Evolutionary conservation across 2,888 invertebrate genomes (phyloP), one percentile per base, ranked within the genome.

Genomic region (Parasteatoda lunata): DNA sequence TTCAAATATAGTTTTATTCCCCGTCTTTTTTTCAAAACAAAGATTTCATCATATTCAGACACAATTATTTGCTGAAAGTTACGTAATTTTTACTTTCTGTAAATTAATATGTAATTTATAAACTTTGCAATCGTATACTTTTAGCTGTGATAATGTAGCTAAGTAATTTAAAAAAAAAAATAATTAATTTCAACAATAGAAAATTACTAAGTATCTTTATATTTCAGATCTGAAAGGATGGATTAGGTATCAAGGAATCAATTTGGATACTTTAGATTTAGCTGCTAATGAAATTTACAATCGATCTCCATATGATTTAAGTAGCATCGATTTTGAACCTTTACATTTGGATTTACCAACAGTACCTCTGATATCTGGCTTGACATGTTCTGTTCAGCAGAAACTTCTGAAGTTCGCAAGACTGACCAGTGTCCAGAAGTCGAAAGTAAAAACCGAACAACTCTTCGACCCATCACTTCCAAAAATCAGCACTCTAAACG

Each of bases 221-320:
- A 6, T 88, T 85, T 90, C 91, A 93, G 97, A 96, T 91, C 92
- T 98, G 70, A 94, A 95, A 69, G 96, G 96, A 90, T 98, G 98
- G 98, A 89, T 92, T 71, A 89, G 90, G 30, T 89, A 90, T 59
- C 90, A 92, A 13, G 92, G 92, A 8, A 92, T 91, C 89, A 91
- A 92, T 89, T 89, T 92, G n/a, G 89, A 90, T 69, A 91, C 91
- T 87, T 89, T 92, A 79, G 91, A 91, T 5, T 91, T 92, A 6
- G 90, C 91, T 81, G 91, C 92, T n/a, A 75, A 83, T 9, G 76
- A 88, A 64, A 84, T 88, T 9, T 89, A 89, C 83, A 72, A 75
- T 8, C 48, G 88, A 78, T 78, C 48, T 59, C 79, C 72, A 3
- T 75, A 85, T 51, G 47, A 70, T 6, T 59, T 73, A 15, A 72